Evolutionary conservation across 2,113 vertebrate species (phyloP), one percentile per base, ranked within the genome.

Genomic region (Bagarius yarrelli): DNA sequence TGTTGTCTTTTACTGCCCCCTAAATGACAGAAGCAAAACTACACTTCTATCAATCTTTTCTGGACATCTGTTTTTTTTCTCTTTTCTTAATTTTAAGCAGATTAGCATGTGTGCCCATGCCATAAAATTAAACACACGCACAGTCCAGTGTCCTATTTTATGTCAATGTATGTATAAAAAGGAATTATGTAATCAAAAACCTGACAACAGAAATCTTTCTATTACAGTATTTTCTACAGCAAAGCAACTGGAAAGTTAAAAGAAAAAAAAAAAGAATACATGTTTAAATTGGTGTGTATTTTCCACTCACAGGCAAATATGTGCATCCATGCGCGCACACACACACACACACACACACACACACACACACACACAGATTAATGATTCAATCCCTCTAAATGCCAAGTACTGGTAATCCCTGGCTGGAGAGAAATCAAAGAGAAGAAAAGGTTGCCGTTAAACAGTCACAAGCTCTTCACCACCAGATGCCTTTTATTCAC

Each of bases 401-500:
- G 91, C 91, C 91, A 91, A 92, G 91, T 91, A 90, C 89, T 86
- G 89, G 87, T 93, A 93, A 93, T 93, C 91, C 91, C 86, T 90
- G 85, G 79, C 89, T 94, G 92, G 92, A 92, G 89, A 87, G 83
- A 81, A 92, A 93, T 93, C 90, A 93, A 92, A 93, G 91, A 88
- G 87, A 90, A 90, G 88, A 90, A 92, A 92, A 92, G 92, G 91
- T 92, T 92, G 92, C 91, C 87, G 86, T 92, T 92, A 91, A 93
- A 94, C 91, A 93, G 93, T 93, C 93, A 91, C 93, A 94, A 93
- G 90, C 91, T 90, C 89, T 87, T 88, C 84, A 89, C 94, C 95
- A 97, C 94, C 96, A 99, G 96, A 98, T 97, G 97, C 95, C 95
- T 95, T 95, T 95, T 88, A 91, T 93, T 93, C 91, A 93, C 92